Evolutionary conservation across 2,113 vertebrate genomes (phyloP), one percentile per base, ranked within the genome.

Genomic region (Phalacrocorax carbo): DNA sequence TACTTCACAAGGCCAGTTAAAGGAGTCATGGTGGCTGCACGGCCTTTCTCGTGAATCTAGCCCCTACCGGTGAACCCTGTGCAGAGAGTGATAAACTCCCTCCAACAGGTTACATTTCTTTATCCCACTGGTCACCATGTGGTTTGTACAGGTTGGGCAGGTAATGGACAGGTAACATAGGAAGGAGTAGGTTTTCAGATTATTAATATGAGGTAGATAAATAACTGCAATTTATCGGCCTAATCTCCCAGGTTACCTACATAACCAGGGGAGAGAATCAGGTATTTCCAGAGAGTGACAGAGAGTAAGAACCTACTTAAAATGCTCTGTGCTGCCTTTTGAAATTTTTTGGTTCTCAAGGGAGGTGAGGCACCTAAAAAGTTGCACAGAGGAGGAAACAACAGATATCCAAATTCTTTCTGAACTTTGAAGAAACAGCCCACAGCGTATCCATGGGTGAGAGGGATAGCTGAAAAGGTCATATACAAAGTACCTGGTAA

Each of bases 11-110:
- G 13, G 22, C 7, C 36, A 32, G 4, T 1, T 72, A 46, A 57
- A 69, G 38, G 19, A 66, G 26, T 17, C 6, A 34, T 8, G 7
- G 18, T 52, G 46, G 26, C 54, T 48, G 40, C 51, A 21, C 7
- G 32, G 34, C 6, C 5, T 44, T 69, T 42, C 57, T 72, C 1
- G 0, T 12, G 13, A 75, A 69, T 14, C 7, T 23, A 71, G 46
- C 14, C 15, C 19, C 7, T 46, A 1, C 7, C 19, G 34, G 3
- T 34, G 15, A 73, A 42, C 2, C 13, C 42, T 4, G 0, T 13
- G 27, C 12, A 68, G 34, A 15, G 16, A 52, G 13, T 2, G 25
- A 72, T 27, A 64, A 83, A 83, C 5, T 80, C 4, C 14, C 12
- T 61, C 30, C 18, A 54, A 11, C 0, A 1, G 7, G 10, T 48